phyloP scores from a whole-genome alignment of 2,797 vertebrate species.

The Lacerta viridis region DNA sequence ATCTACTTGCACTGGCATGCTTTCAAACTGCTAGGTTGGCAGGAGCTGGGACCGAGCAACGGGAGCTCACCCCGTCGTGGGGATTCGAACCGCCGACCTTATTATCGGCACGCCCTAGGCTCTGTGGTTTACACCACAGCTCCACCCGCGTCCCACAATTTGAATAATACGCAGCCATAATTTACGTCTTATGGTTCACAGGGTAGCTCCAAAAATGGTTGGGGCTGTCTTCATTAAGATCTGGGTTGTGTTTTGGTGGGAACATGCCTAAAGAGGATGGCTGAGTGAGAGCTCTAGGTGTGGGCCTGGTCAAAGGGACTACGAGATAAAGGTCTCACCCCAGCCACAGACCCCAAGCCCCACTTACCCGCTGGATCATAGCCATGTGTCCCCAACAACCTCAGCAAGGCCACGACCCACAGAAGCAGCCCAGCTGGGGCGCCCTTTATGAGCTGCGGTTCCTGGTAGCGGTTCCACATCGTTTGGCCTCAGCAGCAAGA shows the following conservation, averaged over 20 bases:
- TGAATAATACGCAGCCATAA: neutral
- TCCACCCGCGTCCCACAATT: too few species aligned
- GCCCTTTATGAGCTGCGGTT: conserved; percentile 1
- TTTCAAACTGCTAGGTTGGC: too few species aligned
- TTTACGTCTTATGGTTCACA: fast-evolving
- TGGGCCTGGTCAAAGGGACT: neutral
- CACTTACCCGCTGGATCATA: conserved; percentile 37
- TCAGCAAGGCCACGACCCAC: conserved; percentile 18
- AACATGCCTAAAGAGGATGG: neutral
- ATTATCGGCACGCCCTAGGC: too few species aligned
- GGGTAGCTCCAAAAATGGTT: neutral
- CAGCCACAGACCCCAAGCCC: neutral
- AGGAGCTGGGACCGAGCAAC: too few species aligned
- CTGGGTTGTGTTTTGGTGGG: too few species aligned
- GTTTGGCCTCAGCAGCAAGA: neutral
- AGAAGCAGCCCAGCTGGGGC: conserved; percentile 19
- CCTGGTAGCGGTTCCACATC: conserved; percentile 4
- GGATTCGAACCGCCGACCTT: too few species aligned
- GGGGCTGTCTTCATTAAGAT: neutral
- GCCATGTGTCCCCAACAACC: neutral
- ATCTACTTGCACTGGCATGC: too few species aligned
- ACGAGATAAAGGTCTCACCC: neutral
- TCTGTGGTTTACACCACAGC: too few species aligned
- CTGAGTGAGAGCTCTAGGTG: neutral
- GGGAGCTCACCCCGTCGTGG: too few species aligned